phyloP scores from a whole-genome alignment of 2,797 vertebrate species.

The Microchirus variegatus region DNA sequence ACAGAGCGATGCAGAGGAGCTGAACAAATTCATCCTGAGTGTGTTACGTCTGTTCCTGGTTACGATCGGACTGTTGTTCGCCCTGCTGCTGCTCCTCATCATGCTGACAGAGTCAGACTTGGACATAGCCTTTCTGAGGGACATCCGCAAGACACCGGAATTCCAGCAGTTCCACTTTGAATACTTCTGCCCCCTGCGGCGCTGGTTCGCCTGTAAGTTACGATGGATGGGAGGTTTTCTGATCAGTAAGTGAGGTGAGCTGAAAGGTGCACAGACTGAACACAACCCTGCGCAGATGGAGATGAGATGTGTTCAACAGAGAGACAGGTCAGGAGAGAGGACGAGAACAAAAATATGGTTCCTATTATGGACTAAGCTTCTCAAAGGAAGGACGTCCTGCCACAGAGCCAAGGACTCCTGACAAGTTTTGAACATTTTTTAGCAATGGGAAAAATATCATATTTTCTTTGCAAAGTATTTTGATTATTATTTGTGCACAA shows the following conservation, averaged over 20 bases:
- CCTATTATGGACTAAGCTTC: constrained; percentile 68
- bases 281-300: constrained; percentile 30
- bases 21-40: constrained; percentile 94
- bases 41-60: constrained; percentile 94
- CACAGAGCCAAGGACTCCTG: constrained; percentile 53
- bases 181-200: constrained; percentile 98
- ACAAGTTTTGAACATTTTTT: constrained; percentile 48
- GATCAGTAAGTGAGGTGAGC: constrained; percentile 77
- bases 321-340: constrained; percentile 4
- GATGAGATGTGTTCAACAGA: constrained; percentile 4
- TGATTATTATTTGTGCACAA: constrained; percentile 62
- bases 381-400: constrained; percentile 70
- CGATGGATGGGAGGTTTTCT: constrained; percentile 90
- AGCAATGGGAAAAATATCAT: constrained; percentile 42
- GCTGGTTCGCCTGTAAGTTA: constrained; percentile 96
- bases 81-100: constrained; percentile 95
- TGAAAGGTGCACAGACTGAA: constrained; percentile 9
- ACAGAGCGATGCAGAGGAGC: constrained; percentile 87
- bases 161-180: constrained; percentile 99
- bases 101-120: constrained; percentile 96
- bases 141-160: constrained; percentile 97
- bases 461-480: constrained; percentile 64
- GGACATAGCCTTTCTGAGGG: constrained; percentile 96
- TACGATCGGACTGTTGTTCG: constrained; percentile 93
- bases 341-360: constrained; percentile 29